Conservation (phyloP, 92 coral and sea anemone genomes). For the Epizoanthus illoricatus region DNA sequence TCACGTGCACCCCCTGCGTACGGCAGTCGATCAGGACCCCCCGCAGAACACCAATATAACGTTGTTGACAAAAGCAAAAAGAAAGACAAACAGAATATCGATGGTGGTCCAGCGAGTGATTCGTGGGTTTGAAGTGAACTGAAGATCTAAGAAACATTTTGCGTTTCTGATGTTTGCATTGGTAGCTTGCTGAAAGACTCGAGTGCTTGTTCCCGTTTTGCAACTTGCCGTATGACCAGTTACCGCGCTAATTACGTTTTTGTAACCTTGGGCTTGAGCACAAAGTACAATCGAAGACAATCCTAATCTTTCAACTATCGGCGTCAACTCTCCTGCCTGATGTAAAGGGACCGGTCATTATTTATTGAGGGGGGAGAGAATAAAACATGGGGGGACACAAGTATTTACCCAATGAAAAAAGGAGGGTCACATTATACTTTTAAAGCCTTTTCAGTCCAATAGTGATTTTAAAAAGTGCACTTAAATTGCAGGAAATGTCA, state of each 20-base stretch:
- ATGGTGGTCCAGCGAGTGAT: constrained; percentile 74
- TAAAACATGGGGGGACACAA: too few relatives aligned
- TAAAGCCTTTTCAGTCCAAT: too few relatives aligned
- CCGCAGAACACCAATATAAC: constrained; percentile 72
- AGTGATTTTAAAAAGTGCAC: too few relatives aligned
- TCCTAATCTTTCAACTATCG: not conserved
- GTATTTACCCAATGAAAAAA: too few relatives aligned
- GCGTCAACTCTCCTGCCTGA: not conserved
- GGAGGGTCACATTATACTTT: too few relatives aligned
- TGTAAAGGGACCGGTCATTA: too few relatives aligned
- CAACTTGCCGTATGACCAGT: not conserved
- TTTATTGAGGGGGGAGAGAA: too few relatives aligned
- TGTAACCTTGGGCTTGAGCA: not conserved
- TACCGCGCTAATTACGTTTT: not conserved
- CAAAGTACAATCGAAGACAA: too few relatives aligned
- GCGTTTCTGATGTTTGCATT: not conserved
- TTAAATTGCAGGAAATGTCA: too few relatives aligned
- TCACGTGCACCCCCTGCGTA: constrained; percentile 66
- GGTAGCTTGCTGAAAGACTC: not conserved
- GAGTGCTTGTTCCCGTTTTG: not conserved
- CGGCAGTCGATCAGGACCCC: constrained; percentile 49
- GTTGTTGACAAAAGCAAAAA: constrained; percentile 85
- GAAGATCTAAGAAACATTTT: not conserved
- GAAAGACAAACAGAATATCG: constrained; percentile 49
- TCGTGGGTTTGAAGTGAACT: constrained; percentile 81